These are phyloP conservation scores for Polymixis flavicincta DNA, from an alignment of 2,888 invertebrate genomes.

Conservation along the genomic window DNA sequence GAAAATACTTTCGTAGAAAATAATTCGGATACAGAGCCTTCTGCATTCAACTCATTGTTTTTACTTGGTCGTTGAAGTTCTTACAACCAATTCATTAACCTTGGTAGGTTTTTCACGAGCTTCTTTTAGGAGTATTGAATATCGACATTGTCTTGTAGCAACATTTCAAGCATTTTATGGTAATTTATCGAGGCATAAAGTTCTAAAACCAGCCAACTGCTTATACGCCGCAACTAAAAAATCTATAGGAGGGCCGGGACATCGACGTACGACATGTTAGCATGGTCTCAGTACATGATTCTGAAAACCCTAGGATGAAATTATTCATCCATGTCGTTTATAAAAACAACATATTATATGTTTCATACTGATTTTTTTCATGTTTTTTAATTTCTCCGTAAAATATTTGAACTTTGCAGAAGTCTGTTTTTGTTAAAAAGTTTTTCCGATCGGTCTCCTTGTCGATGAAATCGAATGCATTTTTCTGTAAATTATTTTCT, in stretches of 20 bases:
- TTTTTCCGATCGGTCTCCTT: neutral
- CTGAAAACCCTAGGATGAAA: too few species aligned
- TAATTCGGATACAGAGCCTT: too few species aligned
- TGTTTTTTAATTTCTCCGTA: neutral
- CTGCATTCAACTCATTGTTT: neutral
- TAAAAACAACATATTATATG: too few species aligned
- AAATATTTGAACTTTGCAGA: neutral
- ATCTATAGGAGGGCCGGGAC: too few species aligned
- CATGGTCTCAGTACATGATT: too few species aligned
- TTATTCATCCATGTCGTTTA: too few species aligned
- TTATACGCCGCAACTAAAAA: neutral
- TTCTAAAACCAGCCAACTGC: neutral
- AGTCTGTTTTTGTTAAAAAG: too few species aligned
- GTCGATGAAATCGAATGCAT: neutral
- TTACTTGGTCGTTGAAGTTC: neutral
- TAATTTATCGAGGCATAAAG: neutral
- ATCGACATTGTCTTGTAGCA: neutral
- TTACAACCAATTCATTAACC: neutral
- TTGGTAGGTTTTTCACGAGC: constrained; percentile 2
- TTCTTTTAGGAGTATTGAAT: neutral
- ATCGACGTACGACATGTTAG: too few species aligned
- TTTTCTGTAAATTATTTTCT: neutral
- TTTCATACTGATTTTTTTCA: too few species aligned
- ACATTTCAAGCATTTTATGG: neutral
- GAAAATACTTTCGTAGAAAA: neutral